These are phyloP conservation scores for Ophiothrix spiculata DNA, from an alignment of 35 echinoderm and acorn worm species.

Conservation along the genomic window DNA sequence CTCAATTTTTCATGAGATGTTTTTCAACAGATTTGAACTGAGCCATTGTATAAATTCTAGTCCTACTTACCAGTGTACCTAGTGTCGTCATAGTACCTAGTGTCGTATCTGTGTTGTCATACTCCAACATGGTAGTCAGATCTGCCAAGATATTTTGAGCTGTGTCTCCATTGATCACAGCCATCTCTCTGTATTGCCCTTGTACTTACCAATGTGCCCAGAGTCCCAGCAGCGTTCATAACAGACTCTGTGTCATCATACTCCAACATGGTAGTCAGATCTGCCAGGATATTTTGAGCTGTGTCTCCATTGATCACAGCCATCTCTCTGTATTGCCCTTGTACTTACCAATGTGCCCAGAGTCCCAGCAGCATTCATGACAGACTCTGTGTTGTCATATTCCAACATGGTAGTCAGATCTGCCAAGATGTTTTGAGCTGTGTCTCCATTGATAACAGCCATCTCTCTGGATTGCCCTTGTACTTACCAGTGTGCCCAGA, in stretches of 20 bases:
- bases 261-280: slow-evolving; percentile 77
- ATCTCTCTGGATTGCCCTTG: slow-evolving; percentile 59
- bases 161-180: slow-evolving; percentile 65
- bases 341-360: slow-evolving; percentile 87
- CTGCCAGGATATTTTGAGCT: slow-evolving; percentile 68
- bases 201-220: slow-evolving; percentile 85
- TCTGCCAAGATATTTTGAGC: slow-evolving; percentile 75
- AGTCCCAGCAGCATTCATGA: slow-evolving; percentile 99
- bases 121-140: slow-evolving; percentile 75
- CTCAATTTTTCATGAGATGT: too few relatives aligned
- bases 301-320: slow-evolving; percentile 66
- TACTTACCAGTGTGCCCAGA: slow-evolving; percentile 86
- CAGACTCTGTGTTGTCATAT: slow-evolving; percentile 89
- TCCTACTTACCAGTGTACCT: slow-evolving; percentile 85
- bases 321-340: slow-evolving; percentile 63
- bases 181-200: slow-evolving; percentile 66
- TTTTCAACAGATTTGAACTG: too few relatives aligned
- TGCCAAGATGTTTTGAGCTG: slow-evolving; percentile 68
- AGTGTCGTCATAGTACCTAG: slow-evolving; percentile 96
- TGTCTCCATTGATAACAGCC: slow-evolving; percentile 62
- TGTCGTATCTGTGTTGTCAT: slow-evolving; percentile 89
- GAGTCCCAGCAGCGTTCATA: slow-evolving; percentile 98
- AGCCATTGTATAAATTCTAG: too few relatives aligned
- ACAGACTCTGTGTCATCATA: slow-evolving; percentile 95
- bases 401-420: slow-evolving; percentile 81